These are phyloP conservation scores for Tetranychus piercei DNA, from an alignment of 2,888 invertebrate species.

Conservation along the genomic window DNA sequence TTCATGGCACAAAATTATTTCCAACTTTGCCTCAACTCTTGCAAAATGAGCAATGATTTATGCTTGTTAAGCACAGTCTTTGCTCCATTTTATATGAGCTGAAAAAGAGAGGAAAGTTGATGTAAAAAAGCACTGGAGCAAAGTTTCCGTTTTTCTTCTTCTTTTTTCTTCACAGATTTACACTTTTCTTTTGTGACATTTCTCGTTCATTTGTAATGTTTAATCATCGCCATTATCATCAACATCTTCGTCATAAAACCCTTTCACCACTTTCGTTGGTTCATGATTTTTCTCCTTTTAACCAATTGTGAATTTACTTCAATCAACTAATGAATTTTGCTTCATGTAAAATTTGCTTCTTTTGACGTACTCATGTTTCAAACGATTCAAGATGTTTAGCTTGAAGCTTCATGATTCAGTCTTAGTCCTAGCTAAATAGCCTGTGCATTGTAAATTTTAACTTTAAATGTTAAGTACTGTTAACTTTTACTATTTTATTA, in stretches of 20 bases:
- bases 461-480: too few relatives aligned
- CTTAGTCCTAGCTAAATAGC: too few relatives aligned
- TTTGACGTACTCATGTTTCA: too few relatives aligned
- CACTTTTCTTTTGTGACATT: background rate
- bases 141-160: background rate
- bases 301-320: too few relatives aligned
- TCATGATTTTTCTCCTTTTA: too few relatives aligned
- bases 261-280: background rate
- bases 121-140: background rate
- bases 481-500: too few relatives aligned
- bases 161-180: background rate
- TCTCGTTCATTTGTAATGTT: background rate
- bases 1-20: background rate
- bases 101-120: background rate
- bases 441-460: too few relatives aligned
- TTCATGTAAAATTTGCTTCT: too few relatives aligned
- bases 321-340: too few relatives aligned
- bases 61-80: background rate
- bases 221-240: background rate
- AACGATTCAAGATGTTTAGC: too few relatives aligned
- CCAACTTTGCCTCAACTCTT: background rate
- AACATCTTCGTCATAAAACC: background rate
- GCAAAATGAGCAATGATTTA: background rate
- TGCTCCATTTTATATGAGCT: background rate
- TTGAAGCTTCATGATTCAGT: too few relatives aligned